These are phyloP conservation scores for Volucella inanis DNA, from an alignment of 2,888 invertebrate species.

Conservation along the genomic window DNA sequence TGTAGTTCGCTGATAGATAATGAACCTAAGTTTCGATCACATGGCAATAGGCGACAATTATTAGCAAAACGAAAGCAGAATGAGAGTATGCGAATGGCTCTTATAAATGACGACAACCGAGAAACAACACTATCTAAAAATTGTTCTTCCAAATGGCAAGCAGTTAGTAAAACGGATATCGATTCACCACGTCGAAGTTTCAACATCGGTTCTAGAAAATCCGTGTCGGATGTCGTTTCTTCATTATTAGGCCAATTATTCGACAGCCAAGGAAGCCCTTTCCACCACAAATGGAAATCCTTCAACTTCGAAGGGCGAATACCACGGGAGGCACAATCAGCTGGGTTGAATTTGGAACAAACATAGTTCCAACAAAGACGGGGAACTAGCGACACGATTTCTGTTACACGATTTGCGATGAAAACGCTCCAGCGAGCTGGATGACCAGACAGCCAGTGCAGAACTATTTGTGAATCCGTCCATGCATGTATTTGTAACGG, in stretches of 20 bases:
- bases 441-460: constrained; percentile 75
- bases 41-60: not conserved
- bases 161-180: not conserved
- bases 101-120: not conserved
- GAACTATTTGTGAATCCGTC: constrained; percentile 61
- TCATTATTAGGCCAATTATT: too few species aligned
- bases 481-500: constrained; percentile 33
- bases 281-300: constrained; percentile 70
- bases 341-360: constrained; percentile 71
- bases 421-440: too few species aligned
- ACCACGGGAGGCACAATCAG: constrained; percentile 74
- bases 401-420: too few species aligned
- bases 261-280: constrained; percentile 64
- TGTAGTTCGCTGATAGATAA: too few species aligned
- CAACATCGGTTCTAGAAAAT: too few species aligned
- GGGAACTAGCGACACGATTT: too few species aligned
- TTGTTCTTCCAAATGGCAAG: not conserved
- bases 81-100: not conserved
- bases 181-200: too few species aligned
- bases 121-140: not conserved
- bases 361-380: too few species aligned
- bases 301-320: constrained; percentile 53
- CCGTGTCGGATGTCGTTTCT: too few species aligned
- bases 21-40: too few species aligned
- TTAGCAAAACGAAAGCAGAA: not conserved